Evolutionary conservation across 2,888 invertebrate genomes (phyloP).

Genomic region (Euspilapteryx auroguttella): DNA sequence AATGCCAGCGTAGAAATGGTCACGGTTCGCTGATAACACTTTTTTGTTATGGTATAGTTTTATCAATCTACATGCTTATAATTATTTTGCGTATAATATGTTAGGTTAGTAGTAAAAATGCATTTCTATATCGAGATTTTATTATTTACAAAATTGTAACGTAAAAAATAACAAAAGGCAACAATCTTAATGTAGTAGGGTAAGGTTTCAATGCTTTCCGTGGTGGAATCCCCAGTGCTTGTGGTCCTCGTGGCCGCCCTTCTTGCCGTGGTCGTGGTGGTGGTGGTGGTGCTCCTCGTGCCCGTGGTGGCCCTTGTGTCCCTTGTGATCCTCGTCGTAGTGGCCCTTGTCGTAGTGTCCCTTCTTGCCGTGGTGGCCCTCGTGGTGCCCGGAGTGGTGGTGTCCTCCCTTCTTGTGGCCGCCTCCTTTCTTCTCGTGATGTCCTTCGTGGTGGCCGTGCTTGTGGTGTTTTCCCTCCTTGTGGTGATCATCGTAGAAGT

Average conservation of each 20-base stretch:
- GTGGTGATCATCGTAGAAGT: conserved; percentile 86
- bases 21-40: too few species aligned
- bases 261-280: conserved; percentile 77
- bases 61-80: too few species aligned
- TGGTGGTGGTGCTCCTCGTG: conserved; percentile 75
- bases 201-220: conserved; percentile 46
- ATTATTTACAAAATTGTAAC: conserved; percentile 44
- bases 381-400: conserved; percentile 75
- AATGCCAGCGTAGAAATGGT: conserved; percentile 1
- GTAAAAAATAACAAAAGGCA: conserved; percentile 23
- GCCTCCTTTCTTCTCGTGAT: conserved; percentile 76
- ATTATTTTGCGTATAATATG: too few species aligned
- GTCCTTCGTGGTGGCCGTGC: conserved; percentile 75
- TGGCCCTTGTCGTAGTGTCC: conserved; percentile 84
- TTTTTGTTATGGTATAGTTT: too few species aligned
- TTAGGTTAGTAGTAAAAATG: too few species aligned
- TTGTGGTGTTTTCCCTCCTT: conserved; percentile 83
- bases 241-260: conserved; percentile 73
- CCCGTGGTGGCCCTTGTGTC: conserved; percentile 77
- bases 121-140: conserved; percentile 4
- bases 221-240: conserved; percentile 74
- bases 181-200: conserved; percentile 22
- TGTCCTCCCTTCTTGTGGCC: conserved; percentile 81
- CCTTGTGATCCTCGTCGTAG: conserved; percentile 79
- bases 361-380: conserved; percentile 76